Evolutionary conservation across 2,797 vertebrate species (phyloP).

Genomic region (Brachyalestes nurse): DNA sequence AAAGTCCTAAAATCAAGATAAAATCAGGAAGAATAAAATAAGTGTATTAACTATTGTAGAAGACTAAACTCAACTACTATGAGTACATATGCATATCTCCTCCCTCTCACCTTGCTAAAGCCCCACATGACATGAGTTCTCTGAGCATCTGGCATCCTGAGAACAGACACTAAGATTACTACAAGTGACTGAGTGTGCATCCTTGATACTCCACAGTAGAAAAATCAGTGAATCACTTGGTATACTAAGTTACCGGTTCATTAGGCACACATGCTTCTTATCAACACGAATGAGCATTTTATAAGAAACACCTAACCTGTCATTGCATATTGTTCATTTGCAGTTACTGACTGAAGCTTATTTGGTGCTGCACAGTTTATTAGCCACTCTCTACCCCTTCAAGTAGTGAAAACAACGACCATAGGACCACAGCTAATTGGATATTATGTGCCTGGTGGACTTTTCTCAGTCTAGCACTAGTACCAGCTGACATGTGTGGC

Average conservation of each 20-base stretch:
- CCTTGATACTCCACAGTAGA: background rate
- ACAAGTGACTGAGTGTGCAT: background rate
- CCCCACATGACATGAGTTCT: constrained; percentile 97
- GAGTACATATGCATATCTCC: background rate
- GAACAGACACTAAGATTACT: constrained; percentile 47
- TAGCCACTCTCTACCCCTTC: background rate
- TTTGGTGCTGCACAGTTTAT: background rate
- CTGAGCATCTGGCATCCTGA: constrained; percentile 94
- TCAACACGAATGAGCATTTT: background rate
- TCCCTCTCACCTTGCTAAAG: constrained; percentile 86
- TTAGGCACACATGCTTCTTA: background rate
- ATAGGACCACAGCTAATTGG: too few species aligned
- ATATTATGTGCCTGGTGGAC: too few species aligned
- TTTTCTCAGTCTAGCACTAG: too few species aligned
- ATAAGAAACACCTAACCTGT: background rate
- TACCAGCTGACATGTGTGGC: too few species aligned
- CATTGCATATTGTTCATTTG: background rate
- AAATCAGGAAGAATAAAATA: background rate
- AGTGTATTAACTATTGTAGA: background rate
- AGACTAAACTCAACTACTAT: background rate
- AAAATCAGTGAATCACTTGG: background rate
- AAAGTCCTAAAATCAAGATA: constrained; percentile 85
- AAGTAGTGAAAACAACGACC: too few species aligned
- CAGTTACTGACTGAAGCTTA: background rate
- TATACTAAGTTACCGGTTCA: background rate